A percentile compares a stretch with the other conserved stretches of the same genome.
phyloP scores from a whole-genome alignment of 1,140 invertebrate genomes.

The silkworm (Bombyx mori) region DNA sequence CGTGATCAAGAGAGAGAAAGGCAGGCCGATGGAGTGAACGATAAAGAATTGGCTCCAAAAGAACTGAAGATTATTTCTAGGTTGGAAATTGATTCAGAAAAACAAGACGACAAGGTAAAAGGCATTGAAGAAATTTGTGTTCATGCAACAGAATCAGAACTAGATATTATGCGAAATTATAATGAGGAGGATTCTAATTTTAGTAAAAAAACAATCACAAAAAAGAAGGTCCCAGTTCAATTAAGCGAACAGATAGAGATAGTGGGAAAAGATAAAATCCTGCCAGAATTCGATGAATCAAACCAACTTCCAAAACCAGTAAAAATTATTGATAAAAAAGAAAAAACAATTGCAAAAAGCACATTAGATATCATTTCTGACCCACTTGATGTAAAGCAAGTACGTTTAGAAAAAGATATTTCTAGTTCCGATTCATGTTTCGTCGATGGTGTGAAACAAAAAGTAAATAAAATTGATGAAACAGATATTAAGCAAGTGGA shows the following conservation, averaged over 20 bases:
- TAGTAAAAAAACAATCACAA: background rate
- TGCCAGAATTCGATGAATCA: no score
- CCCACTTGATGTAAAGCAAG: conserved; percentile 56
- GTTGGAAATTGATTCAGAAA: background rate
- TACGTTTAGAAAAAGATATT: conserved; percentile 44
- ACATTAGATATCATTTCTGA: conserved; percentile 36
- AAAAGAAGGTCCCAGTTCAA: background rate
- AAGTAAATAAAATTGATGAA: no score
- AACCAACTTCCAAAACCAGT: no score
- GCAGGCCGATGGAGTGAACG: conserved; percentile 7
- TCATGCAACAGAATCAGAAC: background rate
- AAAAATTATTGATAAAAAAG: background rate
- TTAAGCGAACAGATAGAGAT: no score
- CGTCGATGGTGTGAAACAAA: no score
- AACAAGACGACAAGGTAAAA: background rate
- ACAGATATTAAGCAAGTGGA: no score
- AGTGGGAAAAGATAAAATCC: no score
- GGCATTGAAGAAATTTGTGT: background rate
- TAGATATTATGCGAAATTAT: background rate
- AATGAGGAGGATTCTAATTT: background rate
- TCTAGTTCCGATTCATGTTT: no score
- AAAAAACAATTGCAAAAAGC: background rate
- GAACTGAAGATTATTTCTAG: conserved; percentile 17
- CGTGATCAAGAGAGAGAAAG: conserved; percentile 30
- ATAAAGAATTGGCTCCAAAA: conserved; percentile 22